Evolutionary conservation across 2,113 vertebrate species (phyloP).

Genomic region (Micromys minutus): DNA sequence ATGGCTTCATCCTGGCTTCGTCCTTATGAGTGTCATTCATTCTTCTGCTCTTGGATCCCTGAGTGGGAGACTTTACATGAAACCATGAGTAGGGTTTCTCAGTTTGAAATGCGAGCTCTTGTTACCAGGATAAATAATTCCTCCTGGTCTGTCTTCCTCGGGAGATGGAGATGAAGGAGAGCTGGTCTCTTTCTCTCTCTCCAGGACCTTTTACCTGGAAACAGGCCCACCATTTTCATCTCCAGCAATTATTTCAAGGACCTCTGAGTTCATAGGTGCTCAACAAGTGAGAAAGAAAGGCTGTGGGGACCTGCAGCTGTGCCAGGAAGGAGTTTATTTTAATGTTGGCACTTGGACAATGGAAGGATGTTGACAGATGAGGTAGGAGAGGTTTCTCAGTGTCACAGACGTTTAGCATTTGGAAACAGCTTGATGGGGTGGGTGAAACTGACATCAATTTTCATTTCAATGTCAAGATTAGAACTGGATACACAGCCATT

Average conservation of each 20-base stretch:
- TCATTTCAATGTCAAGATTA: constrained; percentile 67
- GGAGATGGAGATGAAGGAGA: background rate
- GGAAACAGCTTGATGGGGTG: constrained; percentile 51
- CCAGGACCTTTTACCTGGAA: background rate
- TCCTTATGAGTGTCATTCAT: background rate
- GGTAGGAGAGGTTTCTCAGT: constrained; percentile 49
- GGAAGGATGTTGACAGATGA: constrained; percentile 50
- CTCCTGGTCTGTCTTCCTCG: background rate
- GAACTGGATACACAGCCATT: constrained; percentile 50
- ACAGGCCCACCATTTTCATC: background rate
- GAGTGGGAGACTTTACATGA: background rate
- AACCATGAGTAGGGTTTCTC: background rate
- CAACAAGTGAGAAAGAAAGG: background rate
- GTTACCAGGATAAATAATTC: background rate
- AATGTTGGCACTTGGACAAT: background rate
- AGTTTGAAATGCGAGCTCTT: background rate
- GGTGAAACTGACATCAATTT: constrained; percentile 51
- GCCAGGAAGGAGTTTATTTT: constrained; percentile 10
- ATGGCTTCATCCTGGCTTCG: background rate
- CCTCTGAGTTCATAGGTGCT: background rate
- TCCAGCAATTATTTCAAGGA: background rate
- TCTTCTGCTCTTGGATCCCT: background rate
- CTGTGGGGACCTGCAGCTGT: background rate
- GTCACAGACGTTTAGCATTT: constrained; percentile 46
- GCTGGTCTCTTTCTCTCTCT: background rate